Percentiles rank a stretch among this genome's conserved stretches.
Conservation (phyloP, 2,888 invertebrate genomes). For the Drepanosiphum platanoidis region DNA sequence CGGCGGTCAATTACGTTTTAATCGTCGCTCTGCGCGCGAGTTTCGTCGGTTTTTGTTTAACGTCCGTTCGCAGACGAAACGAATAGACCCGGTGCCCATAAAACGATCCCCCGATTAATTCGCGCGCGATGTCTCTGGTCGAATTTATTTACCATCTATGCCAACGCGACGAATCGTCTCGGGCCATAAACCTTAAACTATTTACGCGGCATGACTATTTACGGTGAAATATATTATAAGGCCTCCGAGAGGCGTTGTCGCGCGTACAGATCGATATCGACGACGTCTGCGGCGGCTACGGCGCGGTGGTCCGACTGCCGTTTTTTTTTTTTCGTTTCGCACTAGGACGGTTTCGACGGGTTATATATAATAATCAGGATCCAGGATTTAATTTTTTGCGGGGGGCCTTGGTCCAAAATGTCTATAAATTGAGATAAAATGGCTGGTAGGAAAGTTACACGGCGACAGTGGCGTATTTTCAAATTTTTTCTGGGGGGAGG, state of each 20-base stretch:
- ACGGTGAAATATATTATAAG: not conserved
- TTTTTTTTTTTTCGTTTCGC: not conserved
- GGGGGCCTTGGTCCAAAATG: too few relatives aligned
- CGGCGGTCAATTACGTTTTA: too few relatives aligned
- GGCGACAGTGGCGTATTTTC: too few relatives aligned
- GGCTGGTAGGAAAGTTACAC: too few relatives aligned
- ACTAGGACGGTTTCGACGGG: too few relatives aligned
- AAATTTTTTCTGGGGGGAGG: too few relatives aligned
- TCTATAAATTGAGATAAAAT: too few relatives aligned
- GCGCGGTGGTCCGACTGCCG: not conserved
- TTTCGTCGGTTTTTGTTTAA: too few relatives aligned
- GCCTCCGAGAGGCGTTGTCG: not conserved
- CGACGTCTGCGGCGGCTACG: too few relatives aligned
- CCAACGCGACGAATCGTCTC: not conserved
- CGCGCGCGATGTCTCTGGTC: not conserved
- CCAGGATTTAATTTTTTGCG: too few relatives aligned
- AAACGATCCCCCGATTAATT: not conserved
- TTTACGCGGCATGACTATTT: not conserved
- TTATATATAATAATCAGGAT: too few relatives aligned
- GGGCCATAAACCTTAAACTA: not conserved
- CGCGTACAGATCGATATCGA: not conserved
- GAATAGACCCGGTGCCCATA: too few relatives aligned
- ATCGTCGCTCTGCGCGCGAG: not conserved
- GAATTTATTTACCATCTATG: not conserved
- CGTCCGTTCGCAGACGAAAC: not conserved